Evolutionary conservation across 2,797 vertebrate species (phyloP).

Genomic region (Sebastiscus tertius): DNA sequence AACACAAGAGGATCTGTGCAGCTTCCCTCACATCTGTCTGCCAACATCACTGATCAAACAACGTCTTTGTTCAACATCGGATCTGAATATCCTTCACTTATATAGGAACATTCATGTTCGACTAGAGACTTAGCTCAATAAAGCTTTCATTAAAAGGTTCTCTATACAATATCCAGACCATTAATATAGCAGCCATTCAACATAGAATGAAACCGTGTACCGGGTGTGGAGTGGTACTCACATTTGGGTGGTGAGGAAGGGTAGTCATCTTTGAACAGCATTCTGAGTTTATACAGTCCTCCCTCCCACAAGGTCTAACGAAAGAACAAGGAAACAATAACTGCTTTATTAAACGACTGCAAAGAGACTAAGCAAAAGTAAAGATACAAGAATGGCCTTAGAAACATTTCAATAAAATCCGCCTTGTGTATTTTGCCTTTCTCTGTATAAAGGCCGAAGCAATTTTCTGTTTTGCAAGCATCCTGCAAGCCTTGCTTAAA

Average conservation of each 20-base stretch:
- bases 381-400: not conserved
- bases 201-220: not conserved
- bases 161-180: not conserved
- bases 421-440: not conserved
- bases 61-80: not conserved
- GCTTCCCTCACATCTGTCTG: not conserved
- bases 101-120: not conserved
- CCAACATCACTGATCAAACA: not conserved
- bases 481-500: not conserved
- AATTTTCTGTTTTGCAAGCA: not conserved
- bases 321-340: not conserved
- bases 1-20: constrained; percentile 37
- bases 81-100: not conserved
- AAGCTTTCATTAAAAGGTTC: not conserved
- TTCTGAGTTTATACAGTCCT: constrained; percentile 96
- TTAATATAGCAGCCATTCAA: not conserved
- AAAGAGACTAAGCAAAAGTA: not conserved
- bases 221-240: constrained; percentile 76
- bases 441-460: not conserved
- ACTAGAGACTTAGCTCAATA: not conserved
- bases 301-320: constrained; percentile 97
- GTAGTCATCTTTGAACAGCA: constrained; percentile 99
- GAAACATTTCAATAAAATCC: not conserved
- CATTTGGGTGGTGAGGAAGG: constrained; percentile 99
- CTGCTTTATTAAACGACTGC: not conserved